Percentiles rank a stretch among this genome's conserved stretches.
phyloP scores from a whole-genome alignment of 35 echinoderm and acorn worm genomes.

The Apostichopus japonicus region DNA sequence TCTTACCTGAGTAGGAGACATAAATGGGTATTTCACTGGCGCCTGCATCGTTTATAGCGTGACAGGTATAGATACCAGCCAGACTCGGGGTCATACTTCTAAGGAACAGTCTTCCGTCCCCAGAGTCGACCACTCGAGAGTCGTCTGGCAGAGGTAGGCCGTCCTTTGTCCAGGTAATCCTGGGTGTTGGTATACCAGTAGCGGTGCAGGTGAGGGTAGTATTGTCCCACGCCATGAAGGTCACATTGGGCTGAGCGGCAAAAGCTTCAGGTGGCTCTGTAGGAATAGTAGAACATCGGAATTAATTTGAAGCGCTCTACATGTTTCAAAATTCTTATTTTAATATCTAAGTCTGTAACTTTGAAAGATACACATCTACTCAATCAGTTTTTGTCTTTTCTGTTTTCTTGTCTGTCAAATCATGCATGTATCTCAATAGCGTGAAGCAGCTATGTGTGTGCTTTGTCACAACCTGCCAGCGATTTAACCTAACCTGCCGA shows the following conservation, averaged over 20 bases:
- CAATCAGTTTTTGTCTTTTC: too few relatives aligned
- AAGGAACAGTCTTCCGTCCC: conserved; percentile 19
- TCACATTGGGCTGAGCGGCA: conserved; percentile 55
- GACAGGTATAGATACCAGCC: conserved; percentile 77
- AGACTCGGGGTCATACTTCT: conserved; percentile 30
- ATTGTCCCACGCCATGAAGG: conserved; percentile 78
- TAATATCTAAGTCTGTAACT: too few relatives aligned
- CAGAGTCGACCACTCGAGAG: conserved; percentile 40
- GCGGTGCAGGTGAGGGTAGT: conserved; percentile 75
- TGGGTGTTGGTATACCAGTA: conserved; percentile 70
- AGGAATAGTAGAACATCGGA: not conserved
- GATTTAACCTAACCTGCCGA: too few relatives aligned
- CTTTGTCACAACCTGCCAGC: too few relatives aligned
- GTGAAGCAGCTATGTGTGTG: too few relatives aligned
- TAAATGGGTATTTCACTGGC: conserved; percentile 18
- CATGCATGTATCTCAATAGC: too few relatives aligned
- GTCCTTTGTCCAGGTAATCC: conserved; percentile 79
- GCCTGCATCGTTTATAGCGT: conserved; percentile 74
- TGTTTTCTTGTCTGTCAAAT: too few relatives aligned
- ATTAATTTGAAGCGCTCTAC: too few relatives aligned
- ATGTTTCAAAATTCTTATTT: too few relatives aligned
- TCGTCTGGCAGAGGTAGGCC: conserved; percentile 62
- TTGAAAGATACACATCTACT: too few relatives aligned
- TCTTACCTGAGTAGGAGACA: conserved; percentile 55
- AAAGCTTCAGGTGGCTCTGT: conserved; percentile 59